Base-by-base conservation (phyloP, 2,888 invertebrate genomes). In the Callinectes sapidus region DNA sequence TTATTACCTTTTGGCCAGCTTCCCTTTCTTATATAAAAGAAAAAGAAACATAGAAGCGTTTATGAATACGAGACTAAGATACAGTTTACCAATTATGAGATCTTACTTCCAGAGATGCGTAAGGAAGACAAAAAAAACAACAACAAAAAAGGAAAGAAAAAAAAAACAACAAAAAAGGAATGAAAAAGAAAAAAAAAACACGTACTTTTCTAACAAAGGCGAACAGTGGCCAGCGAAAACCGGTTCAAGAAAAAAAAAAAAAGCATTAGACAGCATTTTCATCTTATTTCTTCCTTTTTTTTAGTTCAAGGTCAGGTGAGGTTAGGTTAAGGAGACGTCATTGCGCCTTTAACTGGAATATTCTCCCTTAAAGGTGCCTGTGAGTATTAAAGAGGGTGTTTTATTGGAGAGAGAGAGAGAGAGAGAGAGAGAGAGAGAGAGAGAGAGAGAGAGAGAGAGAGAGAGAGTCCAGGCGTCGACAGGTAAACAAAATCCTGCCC, bases 251-350 rank as follows among this genome's bases (percentile, higher is more conserved):
- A 5, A 39, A 28, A 71, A 1, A 28, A 28, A 28, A 35, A 81
- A 35, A 35, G 3, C 35, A 81, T 35, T 81, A 32, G 35, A 1
- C 16, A 16, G 81, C 81, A 81, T 35, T 81, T 35, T 81, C 13
- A 16, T 35, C 23, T 81, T 81, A 10, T 81, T 14, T 71, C n/a
- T n/a, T 81, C n/a, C 23, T 61, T 71, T 71, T n/a, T 32, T 81
- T 23, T 81, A n/a, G 81, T 81, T 35, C 35, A 81, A 81, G 81
- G 81, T 81, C 81, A 81, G 18, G 32, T 18, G 35, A 81, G 81
- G 81, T 81, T 81, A 13, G 81, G 81, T 81, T 81, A 13, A 81
- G 32, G 81, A 35, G 32, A 81, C 35, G 18, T 32, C 35, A 81
- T 18, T n/a, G 81, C 81, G 35, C 35, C 81, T 81, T 81, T 14